phyloP scores from a whole-genome alignment of 2,888 invertebrate species.

The Eupithecia centaureata region DNA sequence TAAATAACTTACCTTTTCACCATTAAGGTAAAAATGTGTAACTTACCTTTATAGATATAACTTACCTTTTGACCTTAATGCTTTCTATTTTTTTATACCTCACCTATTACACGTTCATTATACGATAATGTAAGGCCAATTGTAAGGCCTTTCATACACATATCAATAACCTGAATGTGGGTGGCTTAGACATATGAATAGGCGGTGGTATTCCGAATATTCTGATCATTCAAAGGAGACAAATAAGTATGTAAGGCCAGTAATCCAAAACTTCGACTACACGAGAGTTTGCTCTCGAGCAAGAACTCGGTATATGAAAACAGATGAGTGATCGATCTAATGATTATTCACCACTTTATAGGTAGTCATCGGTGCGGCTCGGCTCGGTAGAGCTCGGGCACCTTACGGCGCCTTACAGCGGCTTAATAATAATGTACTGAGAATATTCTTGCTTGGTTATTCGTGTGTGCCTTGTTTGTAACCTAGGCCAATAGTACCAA shows the following conservation, averaged over 20 bases:
- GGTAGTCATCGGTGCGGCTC: too few relatives aligned
- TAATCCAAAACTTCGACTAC: not conserved
- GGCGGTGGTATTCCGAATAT: not conserved
- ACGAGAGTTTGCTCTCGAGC: not conserved
- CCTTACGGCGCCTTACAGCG: too few relatives aligned
- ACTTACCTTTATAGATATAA: too few relatives aligned
- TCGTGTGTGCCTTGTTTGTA: not conserved
- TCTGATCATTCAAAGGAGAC: not conserved
- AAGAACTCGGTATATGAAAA: not conserved
- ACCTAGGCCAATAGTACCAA: not conserved
- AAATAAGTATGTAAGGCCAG: not conserved
- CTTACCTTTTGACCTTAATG: not conserved
- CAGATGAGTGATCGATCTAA: not conserved
- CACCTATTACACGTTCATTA: not conserved
- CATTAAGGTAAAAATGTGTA: too few relatives aligned
- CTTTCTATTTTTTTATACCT: not conserved
- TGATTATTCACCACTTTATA: too few relatives aligned
- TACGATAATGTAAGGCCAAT: not conserved
- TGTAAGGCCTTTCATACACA: not conserved
- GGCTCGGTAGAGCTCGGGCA: too few relatives aligned
- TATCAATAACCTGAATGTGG: not conserved
- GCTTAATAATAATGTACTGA: too few relatives aligned
- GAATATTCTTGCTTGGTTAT: too few relatives aligned
- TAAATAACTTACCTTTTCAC: not conserved
- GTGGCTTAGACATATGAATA: slow-evolving; percentile 4